phyloP scores from a whole-genome alignment of 2,113 vertebrate species.

The Cariama cristata region DNA sequence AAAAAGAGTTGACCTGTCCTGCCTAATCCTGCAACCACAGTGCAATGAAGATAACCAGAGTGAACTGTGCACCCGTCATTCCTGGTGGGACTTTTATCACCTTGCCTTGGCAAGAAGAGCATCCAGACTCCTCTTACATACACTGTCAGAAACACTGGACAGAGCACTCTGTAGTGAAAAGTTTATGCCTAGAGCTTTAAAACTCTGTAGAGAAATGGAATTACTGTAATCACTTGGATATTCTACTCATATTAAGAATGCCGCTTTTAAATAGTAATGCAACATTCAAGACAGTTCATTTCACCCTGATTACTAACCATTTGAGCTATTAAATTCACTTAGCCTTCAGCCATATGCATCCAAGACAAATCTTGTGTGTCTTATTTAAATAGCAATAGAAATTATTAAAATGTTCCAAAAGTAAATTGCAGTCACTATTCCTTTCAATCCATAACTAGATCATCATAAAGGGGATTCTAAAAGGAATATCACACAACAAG shows the following conservation, averaged over 20 bases:
- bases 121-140: background rate
- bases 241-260: constrained; percentile 15
- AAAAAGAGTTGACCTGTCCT: background rate
- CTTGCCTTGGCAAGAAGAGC: background rate
- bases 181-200: background rate
- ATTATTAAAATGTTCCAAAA: background rate
- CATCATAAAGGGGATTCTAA: constrained; percentile 1
- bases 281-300: constrained; percentile 36
- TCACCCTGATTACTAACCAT: constrained; percentile 36
- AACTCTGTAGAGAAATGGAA: constrained; percentile 19
- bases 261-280: constrained; percentile 38
- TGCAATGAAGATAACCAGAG: background rate
- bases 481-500: background rate
- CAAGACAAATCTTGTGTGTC: constrained; percentile 7
- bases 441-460: background rate
- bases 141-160: background rate
- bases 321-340: constrained; percentile 41
- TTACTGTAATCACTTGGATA: background rate
- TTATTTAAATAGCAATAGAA: constrained; percentile 44
- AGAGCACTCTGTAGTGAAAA: background rate
- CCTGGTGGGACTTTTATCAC: background rate
- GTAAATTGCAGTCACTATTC: background rate
- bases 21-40: background rate
- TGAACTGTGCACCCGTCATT: background rate
- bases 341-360: background rate